phyloP scores from a whole-genome alignment of 2,888 invertebrate species.

The Drosophila picticornis region DNA sequence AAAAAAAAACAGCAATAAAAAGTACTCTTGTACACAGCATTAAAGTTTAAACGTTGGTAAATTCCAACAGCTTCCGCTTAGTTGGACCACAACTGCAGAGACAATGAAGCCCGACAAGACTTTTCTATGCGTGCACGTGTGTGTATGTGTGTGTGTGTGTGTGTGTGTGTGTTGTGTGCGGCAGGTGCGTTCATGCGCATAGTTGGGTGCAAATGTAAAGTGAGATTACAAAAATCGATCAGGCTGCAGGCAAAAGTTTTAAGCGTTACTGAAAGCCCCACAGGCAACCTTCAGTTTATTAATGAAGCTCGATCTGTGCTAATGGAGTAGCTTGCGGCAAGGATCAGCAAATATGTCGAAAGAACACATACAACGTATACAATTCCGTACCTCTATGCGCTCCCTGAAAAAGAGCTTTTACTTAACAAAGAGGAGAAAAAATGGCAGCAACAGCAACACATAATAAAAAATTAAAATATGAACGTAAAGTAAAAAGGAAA shows the following conservation, averaged over 20 bases:
- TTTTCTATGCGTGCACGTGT: slow-evolving; percentile 1
- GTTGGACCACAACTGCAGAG: slow-evolving; percentile 56
- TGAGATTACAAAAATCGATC: slow-evolving; percentile 63
- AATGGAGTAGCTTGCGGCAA: background rate
- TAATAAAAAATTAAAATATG: background rate
- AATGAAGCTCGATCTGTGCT: slow-evolving; percentile 24
- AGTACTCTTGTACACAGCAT: slow-evolving; percentile 74
- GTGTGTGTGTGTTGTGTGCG: slow-evolving; percentile 31
- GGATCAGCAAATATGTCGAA: slow-evolving; percentile 8
- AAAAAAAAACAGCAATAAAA: slow-evolving; percentile 41
- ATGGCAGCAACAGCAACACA: background rate
- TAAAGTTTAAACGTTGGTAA: slow-evolving; percentile 80
- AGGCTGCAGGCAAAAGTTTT: slow-evolving; percentile 26
- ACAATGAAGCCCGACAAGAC: slow-evolving; percentile 46
- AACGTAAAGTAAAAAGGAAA: background rate
- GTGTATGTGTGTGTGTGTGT: slow-evolving; percentile 7
- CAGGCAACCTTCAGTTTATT: slow-evolving; percentile 13
- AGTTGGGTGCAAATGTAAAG: slow-evolving; percentile 50
- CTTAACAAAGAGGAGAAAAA: slow-evolving; percentile 30
- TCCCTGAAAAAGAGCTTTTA: slow-evolving; percentile 46
- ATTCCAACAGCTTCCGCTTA: slow-evolving; percentile 79
- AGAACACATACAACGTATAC: slow-evolving; percentile 21
- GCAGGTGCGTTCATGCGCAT: slow-evolving; percentile 44
- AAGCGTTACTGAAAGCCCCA: background rate
- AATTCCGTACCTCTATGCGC: slow-evolving; percentile 50